Conservation (phyloP, 2,797 vertebrate genomes). For the Corythornis leucogaster region DNA sequence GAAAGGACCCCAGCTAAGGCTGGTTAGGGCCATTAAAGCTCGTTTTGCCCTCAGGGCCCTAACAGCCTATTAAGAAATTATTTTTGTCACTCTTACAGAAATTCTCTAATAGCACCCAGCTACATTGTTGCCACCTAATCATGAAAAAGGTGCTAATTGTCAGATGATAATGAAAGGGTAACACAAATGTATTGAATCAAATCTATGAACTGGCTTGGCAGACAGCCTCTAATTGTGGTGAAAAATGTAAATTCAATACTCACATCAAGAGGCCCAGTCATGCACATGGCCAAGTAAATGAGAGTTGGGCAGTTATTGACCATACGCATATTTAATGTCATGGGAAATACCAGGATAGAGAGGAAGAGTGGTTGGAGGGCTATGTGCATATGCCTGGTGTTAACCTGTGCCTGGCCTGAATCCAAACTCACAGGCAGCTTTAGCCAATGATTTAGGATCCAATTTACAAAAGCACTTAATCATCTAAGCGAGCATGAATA, state of each 20-base stretch:
- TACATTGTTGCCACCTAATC: neutral
- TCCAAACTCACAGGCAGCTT: neutral
- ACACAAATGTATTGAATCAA: neutral
- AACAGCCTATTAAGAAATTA: neutral
- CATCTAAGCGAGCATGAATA: neutral
- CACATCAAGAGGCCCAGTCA: neutral
- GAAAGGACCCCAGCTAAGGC: neutral
- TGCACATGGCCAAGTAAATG: neutral
- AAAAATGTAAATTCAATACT: neutral
- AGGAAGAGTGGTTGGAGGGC: neutral
- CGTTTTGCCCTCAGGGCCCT: neutral
- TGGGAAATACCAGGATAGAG: neutral
- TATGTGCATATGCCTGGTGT: fast-evolving
- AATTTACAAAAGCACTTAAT: neutral
- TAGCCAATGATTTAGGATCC: neutral
- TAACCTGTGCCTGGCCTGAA: neutral
- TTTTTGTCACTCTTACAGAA: neutral
- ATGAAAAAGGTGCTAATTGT: neutral
- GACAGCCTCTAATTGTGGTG: neutral
- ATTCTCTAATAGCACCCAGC: neutral
- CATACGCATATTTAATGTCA: neutral
- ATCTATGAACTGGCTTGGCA: neutral
- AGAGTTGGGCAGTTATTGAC: neutral
- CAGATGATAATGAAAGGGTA: neutral
- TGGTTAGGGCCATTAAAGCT: neutral